Conservation (phyloP, 2,113 vertebrate genomes). For the Oncorhynchus kisutch region DNA sequence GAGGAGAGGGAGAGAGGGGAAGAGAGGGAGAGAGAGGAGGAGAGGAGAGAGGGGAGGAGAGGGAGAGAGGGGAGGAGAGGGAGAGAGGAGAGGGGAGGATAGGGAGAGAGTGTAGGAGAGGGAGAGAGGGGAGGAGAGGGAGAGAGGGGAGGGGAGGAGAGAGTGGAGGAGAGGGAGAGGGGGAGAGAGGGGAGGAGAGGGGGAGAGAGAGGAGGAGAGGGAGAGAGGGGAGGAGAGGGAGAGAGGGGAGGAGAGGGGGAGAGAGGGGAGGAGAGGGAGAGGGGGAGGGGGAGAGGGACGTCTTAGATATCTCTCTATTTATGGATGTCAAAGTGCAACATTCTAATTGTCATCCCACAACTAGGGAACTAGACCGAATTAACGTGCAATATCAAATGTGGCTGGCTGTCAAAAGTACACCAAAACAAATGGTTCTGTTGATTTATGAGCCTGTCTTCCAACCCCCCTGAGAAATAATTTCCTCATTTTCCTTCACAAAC, state of each 20-base stretch:
- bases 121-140: accelerated
- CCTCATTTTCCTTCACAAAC: slow-evolving; percentile 9
- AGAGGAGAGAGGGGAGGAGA: accelerated
- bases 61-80: too few species aligned
- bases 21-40: accelerated
- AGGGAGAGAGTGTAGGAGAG: accelerated
- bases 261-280: too few species aligned
- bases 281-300: too few species aligned
- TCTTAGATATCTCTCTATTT: too few species aligned
- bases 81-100: accelerated
- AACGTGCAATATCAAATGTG: background rate
- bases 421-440: background rate
- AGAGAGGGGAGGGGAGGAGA: accelerated
- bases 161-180: accelerated
- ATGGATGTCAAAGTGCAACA: too few species aligned
- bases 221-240: too few species aligned
- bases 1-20: too few species aligned
- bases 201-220: accelerated
- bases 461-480: slow-evolving; percentile 7
- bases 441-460: slow-evolving; percentile 19
- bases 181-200: too few species aligned
- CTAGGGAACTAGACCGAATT: background rate
- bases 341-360: too few species aligned
- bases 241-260: too few species aligned
- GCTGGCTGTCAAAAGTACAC: background rate